phyloP scores from a whole-genome alignment of 2,888 invertebrate genomes.

The Eremobia ochroleuca region DNA sequence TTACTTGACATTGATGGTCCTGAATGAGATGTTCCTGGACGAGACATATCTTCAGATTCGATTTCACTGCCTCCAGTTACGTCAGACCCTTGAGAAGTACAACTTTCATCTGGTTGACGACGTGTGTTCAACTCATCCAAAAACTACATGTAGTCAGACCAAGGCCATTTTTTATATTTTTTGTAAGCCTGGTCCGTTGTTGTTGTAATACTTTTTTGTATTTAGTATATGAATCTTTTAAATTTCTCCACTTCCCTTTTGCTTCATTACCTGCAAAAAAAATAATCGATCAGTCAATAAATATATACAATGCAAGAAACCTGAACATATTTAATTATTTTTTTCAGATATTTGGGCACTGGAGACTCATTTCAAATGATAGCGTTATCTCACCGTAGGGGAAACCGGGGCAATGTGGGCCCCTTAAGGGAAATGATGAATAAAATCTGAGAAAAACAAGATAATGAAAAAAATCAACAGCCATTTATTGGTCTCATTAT shows the following conservation, averaged over 20 bases:
- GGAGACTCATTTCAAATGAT: neutral
- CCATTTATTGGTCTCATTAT: no score
- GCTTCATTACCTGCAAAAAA: conserved; percentile 1
- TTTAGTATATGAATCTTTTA: neutral
- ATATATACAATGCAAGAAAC: no score
- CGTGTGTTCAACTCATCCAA: neutral
- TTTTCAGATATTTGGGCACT: conserved; percentile 3
- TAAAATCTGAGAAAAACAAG: no score
- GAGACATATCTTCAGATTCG: neutral
- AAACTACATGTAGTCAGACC: conserved; percentile 4
- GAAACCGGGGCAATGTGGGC: no score
- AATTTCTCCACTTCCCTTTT: neutral
- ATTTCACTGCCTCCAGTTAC: conserved; percentile 1
- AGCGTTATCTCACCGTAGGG: conserved; percentile 5
- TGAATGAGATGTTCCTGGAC: conserved; percentile 1
- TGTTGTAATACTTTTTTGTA: neutral
- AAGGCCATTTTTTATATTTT: neutral
- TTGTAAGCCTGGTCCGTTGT: conserved; percentile 1
- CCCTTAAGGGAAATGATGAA: no score
- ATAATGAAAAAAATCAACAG: no score
- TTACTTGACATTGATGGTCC: neutral
- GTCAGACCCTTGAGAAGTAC: neutral
- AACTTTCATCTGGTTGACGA: conserved; percentile 5
- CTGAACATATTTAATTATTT: neutral
- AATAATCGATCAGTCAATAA: neutral